A percentile compares a stretch with the other conserved stretches of the same genome.
Conservation (phyloP, 2,113 vertebrate species). For the Alethe castanea region DNA sequence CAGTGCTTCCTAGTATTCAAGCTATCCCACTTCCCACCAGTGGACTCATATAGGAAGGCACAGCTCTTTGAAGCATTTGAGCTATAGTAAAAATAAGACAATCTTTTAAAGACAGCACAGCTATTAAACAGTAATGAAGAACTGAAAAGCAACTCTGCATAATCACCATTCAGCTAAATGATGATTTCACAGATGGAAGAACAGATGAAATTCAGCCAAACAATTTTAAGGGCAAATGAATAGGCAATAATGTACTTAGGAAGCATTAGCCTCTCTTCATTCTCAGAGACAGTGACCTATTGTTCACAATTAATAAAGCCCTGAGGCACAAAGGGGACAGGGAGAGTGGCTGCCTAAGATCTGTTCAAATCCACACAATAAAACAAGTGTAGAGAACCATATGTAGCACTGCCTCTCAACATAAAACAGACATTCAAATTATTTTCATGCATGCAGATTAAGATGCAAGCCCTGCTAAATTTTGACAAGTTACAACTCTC, state of each 20-base stretch:
- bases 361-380: neutral
- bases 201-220: constrained; percentile 74
- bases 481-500: neutral
- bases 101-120: constrained; percentile 59
- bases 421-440: neutral
- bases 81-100: constrained; percentile 21
- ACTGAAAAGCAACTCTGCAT: constrained; percentile 57
- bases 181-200: constrained; percentile 75
- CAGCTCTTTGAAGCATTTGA: neutral
- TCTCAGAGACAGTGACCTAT: constrained; percentile 53
- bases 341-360: neutral
- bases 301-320: constrained; percentile 61
- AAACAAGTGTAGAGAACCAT: neutral
- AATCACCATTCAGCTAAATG: constrained; percentile 70
- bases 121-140: constrained; percentile 70
- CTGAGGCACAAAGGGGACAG: constrained; percentile 17
- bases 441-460: neutral
- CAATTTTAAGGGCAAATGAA: constrained; percentile 64
- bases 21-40: neutral
- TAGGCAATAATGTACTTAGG: constrained; percentile 63
- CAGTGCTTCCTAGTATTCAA: neutral
- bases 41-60: neutral
- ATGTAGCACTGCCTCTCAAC: neutral
- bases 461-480: neutral
- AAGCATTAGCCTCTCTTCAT: constrained; percentile 65